Percentiles rank a stretch among this genome's conserved stretches.
phyloP scores from a whole-genome alignment of 2,888 invertebrate species.

The Homarus gammarus region DNA sequence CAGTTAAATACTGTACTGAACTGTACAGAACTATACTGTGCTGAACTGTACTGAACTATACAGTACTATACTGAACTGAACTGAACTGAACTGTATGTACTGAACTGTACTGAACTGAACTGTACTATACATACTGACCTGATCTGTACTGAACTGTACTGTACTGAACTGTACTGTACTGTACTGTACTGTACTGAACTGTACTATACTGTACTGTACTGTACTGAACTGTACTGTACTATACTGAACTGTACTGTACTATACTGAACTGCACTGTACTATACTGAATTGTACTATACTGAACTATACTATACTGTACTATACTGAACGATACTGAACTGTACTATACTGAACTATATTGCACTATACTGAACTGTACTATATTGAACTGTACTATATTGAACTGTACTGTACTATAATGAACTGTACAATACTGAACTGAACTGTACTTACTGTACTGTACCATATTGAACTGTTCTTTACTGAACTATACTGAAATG shows the following conservation, averaged over 20 bases:
- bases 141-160: constrained; percentile 37
- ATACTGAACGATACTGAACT: no score
- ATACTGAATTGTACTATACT: constrained; percentile 25
- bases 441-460: no score
- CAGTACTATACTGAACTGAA: no score
- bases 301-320: constrained; percentile 11
- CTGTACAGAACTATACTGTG: constrained; percentile 24
- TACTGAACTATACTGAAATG: no score
- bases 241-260: neutral
- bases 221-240: neutral
- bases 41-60: constrained; percentile 17
- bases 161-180: constrained; percentile 34
- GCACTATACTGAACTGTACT: no score
- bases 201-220: constrained; percentile 26
- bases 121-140: neutral
- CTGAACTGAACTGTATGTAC: constrained; percentile 5
- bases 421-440: no score
- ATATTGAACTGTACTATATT: no score
- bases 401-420: no score
- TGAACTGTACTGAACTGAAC: constrained; percentile 5
- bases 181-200: constrained; percentile 10
- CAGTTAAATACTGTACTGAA: constrained; percentile 22
- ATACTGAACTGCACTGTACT: constrained; percentile 17
- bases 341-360: no score
- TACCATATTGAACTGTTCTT: no score